phyloP scores from a whole-genome alignment of 2,113 vertebrate genomes.

The Vulpes ferrilata region DNA sequence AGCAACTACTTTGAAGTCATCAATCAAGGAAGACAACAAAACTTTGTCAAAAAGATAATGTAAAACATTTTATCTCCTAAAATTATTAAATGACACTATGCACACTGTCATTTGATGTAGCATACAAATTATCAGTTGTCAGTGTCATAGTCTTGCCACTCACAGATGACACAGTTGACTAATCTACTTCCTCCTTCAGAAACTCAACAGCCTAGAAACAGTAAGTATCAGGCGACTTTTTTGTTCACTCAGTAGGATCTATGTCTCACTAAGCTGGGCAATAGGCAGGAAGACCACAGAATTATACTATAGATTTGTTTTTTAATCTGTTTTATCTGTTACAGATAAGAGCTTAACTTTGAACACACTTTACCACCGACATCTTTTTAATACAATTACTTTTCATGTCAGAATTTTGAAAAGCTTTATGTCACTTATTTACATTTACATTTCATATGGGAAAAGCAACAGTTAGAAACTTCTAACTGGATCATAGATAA shows the following conservation, averaged over 20 bases:
- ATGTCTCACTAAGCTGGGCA: not conserved
- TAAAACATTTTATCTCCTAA: not conserved
- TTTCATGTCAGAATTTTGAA: not conserved
- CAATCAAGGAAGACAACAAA: not conserved
- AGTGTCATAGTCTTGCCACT: not conserved
- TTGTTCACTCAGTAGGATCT: not conserved
- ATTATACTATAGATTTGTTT: too few species aligned
- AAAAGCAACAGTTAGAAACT: not conserved
- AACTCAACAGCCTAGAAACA: conserved; percentile 37
- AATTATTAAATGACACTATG: not conserved
- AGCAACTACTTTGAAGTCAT: not conserved
- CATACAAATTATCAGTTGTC: not conserved
- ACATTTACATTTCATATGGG: not conserved
- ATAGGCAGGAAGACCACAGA: conserved; percentile 37
- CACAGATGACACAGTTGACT: conserved; percentile 45
- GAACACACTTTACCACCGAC: not conserved
- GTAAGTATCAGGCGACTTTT: not conserved
- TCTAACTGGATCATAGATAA: not conserved
- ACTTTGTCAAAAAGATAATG: not conserved
- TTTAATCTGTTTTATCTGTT: not conserved
- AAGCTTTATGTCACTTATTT: not conserved
- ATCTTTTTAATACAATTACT: not conserved
- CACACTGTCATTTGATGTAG: not conserved
- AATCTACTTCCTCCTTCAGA: conserved; percentile 72
- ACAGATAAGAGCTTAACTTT: not conserved